Conservation (phyloP, 2,113 vertebrate species). For the Lonchura striata region DNA sequence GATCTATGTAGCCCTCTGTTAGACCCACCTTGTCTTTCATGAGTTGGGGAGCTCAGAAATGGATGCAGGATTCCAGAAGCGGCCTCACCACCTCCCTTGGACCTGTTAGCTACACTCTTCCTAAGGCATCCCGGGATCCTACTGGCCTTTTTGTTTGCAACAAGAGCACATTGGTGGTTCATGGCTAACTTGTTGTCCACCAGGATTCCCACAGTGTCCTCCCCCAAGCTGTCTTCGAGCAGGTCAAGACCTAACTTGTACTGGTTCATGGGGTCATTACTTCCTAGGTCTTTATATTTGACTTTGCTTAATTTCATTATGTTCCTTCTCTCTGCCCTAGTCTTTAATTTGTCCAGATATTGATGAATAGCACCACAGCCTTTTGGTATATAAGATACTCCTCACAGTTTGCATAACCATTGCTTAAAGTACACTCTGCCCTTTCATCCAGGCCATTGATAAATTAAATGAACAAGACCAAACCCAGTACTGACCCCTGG, state of each 20-base stretch:
- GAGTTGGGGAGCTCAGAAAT: neutral
- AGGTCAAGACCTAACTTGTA: neutral
- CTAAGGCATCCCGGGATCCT: too few species aligned
- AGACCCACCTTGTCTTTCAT: neutral
- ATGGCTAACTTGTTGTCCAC: neutral
- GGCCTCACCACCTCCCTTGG: rapidly evolving
- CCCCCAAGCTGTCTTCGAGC: neutral
- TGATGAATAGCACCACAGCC: neutral
- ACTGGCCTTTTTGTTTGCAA: too few species aligned
- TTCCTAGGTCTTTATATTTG: neutral
- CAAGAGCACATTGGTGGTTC: neutral
- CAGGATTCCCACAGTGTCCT: neutral
- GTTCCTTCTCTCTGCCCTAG: neutral
- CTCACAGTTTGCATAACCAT: neutral
- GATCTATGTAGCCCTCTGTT: neutral
- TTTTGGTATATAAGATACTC: neutral
- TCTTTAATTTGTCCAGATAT: neutral
- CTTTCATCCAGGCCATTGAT: neutral
- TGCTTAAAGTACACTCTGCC: neutral
- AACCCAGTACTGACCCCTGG: neutral
- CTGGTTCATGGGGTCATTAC: neutral
- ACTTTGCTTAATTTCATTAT: neutral
- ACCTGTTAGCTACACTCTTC: neutral
- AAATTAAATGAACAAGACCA: neutral
- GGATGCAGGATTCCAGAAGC: neutral